Evolutionary conservation across 2,888 invertebrate species (phyloP).

Genomic region (Drosophila pegasa): DNA sequence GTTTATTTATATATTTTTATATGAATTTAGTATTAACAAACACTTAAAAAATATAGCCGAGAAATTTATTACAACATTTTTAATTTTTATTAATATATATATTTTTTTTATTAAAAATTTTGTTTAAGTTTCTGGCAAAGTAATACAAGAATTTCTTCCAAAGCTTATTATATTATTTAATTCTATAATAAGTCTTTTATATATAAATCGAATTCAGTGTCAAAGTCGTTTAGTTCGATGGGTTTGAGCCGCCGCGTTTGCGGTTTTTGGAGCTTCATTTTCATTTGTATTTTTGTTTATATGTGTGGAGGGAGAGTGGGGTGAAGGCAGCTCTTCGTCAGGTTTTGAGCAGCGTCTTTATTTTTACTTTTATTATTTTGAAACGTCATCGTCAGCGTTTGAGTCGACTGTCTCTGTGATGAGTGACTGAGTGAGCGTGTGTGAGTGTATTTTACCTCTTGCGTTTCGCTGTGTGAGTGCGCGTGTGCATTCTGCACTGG

Average conservation of each 20-base stretch:
- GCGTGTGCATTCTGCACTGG: slow-evolving; percentile 62
- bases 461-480: slow-evolving; percentile 57
- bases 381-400: slow-evolving; percentile 74
- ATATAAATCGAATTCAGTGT: slow-evolving; percentile 49
- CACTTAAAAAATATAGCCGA: too few relatives aligned
- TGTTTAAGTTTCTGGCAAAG: too few relatives aligned
- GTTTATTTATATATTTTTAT: too few relatives aligned
- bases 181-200: background rate
- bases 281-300: background rate
- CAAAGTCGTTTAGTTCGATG: slow-evolving; percentile 57
- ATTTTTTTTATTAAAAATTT: too few relatives aligned
- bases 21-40: too few relatives aligned
- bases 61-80: too few relatives aligned
- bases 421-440: slow-evolving; percentile 15
- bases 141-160: too few relatives aligned
- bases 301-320: background rate
- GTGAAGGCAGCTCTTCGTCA: slow-evolving; percentile 3
- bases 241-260: slow-evolving; percentile 4
- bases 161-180: background rate
- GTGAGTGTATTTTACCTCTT: slow-evolving; percentile 23
- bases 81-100: too few relatives aligned
- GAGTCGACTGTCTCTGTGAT: slow-evolving; percentile 35
- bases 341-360: slow-evolving; percentile 40
- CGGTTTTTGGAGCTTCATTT: background rate
- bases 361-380: slow-evolving; percentile 28